phyloP scores from a whole-genome alignment of 2,797 vertebrate species.

The Leucoraja ocellata region DNA sequence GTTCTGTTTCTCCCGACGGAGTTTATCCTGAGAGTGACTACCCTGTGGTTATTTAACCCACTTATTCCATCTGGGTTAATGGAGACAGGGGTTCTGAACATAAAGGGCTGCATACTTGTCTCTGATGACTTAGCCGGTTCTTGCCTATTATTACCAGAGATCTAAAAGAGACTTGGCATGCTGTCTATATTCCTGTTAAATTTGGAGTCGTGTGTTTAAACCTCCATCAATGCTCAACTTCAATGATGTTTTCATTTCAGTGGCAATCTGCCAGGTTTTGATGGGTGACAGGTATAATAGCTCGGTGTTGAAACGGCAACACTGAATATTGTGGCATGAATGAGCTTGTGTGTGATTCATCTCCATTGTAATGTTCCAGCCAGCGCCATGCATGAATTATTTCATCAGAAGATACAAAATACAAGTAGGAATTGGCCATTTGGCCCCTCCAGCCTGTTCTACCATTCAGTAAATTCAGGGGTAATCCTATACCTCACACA shows the following conservation, averaged over 20 bases:
- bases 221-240: not conserved
- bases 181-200: not conserved
- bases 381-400: not conserved
- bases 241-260: not conserved
- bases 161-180: not conserved
- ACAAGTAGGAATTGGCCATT: no score
- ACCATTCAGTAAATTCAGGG: no score
- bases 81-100: not conserved
- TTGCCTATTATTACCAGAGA: conserved; percentile 2
- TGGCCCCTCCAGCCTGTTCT: no score
- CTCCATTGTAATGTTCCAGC: not conserved
- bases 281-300: not conserved
- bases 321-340: not conserved
- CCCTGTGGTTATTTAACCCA: not conserved
- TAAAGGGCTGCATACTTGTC: not conserved
- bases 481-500: no score
- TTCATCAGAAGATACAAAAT: no score
- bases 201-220: not conserved
- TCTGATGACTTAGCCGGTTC: not conserved
- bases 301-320: not conserved
- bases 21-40: not conserved
- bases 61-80: not conserved
- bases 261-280: not conserved
- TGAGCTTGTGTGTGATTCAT: not conserved
- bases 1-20: not conserved